Evolutionary conservation across 2,888 invertebrate species (phyloP).

Genomic region (Drosophila greeni): DNA sequence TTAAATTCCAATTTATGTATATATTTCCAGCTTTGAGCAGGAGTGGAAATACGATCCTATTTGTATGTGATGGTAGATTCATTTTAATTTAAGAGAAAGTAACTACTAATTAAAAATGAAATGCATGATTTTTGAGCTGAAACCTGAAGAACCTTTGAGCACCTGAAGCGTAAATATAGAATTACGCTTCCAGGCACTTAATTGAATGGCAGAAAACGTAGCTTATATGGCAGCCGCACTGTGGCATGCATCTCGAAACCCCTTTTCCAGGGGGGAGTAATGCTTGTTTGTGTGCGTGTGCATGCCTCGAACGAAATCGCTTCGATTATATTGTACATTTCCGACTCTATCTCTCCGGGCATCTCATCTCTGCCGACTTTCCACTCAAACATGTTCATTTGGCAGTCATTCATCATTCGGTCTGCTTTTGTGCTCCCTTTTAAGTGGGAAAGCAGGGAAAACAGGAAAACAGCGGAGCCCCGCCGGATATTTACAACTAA

Average conservation of each 20-base stretch:
- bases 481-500: constrained; percentile 21
- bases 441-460: constrained; percentile 1
- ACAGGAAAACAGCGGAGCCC: constrained; percentile 8
- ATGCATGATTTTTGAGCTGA: no score
- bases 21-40: no score
- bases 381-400: constrained; percentile 60
- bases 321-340: constrained; percentile 31
- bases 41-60: no score
- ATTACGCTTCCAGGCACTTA: neutral
- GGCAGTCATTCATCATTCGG: constrained; percentile 64
- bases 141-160: no score
- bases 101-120: no score
- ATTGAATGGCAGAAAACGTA: neutral
- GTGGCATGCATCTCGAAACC: no score
- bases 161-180: neutral
- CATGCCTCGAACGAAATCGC: constrained; percentile 10
- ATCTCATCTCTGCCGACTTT: constrained; percentile 26
- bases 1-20: no score
- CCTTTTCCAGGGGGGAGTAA: no score
- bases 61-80: no score
- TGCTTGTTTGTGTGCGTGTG: no score
- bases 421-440: constrained; percentile 29
- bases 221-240: neutral
- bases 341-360: constrained; percentile 20
- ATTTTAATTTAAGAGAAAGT: no score